A percentile compares a stretch with the other conserved stretches of the same genome.
Conservation (phyloP, 2,888 invertebrate species). For the Anarsia innoxiella region DNA sequence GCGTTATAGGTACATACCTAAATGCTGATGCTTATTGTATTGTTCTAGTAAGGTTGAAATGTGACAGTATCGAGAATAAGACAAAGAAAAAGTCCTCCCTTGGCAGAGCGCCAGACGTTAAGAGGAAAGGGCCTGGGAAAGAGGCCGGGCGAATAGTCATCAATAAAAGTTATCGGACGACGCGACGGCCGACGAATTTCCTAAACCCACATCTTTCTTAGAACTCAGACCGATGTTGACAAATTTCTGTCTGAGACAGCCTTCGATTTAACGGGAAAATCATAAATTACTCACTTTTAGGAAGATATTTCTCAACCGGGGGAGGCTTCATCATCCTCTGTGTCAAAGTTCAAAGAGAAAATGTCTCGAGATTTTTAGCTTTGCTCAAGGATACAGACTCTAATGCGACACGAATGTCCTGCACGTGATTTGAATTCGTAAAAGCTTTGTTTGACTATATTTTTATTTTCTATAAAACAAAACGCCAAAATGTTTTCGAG, state of each 20-base stretch:
- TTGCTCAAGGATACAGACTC: not conserved
- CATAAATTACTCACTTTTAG: no score
- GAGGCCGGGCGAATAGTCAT: constrained; percentile 45
- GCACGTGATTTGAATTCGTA: not conserved
- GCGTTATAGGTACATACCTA: no score
- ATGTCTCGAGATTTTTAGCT: not conserved
- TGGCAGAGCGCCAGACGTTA: constrained; percentile 44
- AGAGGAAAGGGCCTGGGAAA: constrained; percentile 28
- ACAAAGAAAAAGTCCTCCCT: constrained; percentile 42
- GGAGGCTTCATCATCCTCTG: no score
- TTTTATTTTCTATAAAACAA: no score
- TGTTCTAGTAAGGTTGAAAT: constrained; percentile 11
- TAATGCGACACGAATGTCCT: not conserved
- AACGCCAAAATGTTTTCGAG: no score
- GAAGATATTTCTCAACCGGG: no score
- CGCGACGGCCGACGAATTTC: constrained; percentile 32
- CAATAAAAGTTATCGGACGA: constrained; percentile 49
- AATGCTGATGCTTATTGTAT: constrained; percentile 3
- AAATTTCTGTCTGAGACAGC: not conserved
- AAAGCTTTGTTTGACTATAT: constrained; percentile 3
- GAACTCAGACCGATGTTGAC: not conserved
- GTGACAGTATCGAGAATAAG: constrained; percentile 28
- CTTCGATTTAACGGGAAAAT: not conserved
- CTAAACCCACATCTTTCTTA: constrained; percentile 32
- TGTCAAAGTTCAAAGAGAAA: no score